phyloP scores from a whole-genome alignment of 2,113 vertebrate genomes.

The Apteryx mantelli region DNA sequence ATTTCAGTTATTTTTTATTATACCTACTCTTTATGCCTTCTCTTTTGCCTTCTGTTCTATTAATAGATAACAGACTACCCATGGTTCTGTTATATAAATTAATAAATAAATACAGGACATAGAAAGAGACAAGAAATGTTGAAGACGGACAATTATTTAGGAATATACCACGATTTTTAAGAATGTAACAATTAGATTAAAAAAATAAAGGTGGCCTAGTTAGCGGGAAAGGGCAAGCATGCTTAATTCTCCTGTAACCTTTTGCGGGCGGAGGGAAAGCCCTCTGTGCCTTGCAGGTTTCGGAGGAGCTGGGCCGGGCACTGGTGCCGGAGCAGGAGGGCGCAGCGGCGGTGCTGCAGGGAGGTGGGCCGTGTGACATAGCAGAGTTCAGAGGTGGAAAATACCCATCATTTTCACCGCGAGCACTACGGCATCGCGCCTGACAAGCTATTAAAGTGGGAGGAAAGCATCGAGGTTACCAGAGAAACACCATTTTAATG shows the following conservation, averaged over 20 bases:
- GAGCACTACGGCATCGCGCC: neutral
- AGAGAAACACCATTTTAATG: neutral
- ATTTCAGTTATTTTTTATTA: conserved; percentile 4
- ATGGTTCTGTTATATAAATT: neutral
- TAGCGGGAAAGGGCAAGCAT: neutral
- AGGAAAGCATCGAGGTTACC: neutral
- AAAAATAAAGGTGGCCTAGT: neutral
- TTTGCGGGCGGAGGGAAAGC: fast-evolving
- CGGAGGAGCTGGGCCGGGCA: neutral
- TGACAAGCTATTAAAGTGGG: neutral
- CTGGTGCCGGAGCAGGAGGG: fast-evolving
- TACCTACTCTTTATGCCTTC: neutral
- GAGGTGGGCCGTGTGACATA: neutral
- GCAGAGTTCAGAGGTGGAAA: neutral
- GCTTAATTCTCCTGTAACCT: neutral
- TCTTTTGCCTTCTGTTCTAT: neutral
- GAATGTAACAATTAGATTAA: neutral
- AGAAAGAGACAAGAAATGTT: neutral
- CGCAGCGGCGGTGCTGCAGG: neutral
- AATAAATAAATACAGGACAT: neutral
- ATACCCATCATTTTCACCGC: neutral
- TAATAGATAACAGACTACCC: neutral
- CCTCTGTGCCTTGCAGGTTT: neutral
- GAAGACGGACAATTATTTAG: neutral
- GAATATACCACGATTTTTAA: neutral